Base-by-base conservation (phyloP, 1,140 invertebrate species). In the Zaprionus tsacasi region DNA sequence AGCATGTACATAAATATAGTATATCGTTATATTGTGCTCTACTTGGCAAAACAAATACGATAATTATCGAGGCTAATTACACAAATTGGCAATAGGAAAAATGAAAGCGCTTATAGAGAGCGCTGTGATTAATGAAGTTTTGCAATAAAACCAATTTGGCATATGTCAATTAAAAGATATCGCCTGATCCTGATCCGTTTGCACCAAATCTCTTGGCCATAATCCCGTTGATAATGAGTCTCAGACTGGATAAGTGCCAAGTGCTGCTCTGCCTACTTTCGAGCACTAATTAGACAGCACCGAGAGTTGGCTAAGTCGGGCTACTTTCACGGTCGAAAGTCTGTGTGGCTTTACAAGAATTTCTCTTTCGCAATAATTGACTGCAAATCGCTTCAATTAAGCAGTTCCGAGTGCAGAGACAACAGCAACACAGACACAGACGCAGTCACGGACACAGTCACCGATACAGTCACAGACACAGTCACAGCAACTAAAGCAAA, bases 331-430 rank as follows among this genome's bases (percentile, higher is more conserved):
- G 74, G 52, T 77, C 77, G 82, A 87, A 87, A 87, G 82, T 88
- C 77, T 75, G 60, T 65, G 78, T 60, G 60, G 38, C 27, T 66
- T 78, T 61, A 73, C 21, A 65, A 88, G 85, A 88, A 88, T 88
- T 88, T 89, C 85, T 88, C 85, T 88, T 88, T 89, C 81, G 81
- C 81, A 79, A 76, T 88, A 88, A 89, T 85, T 88, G 85, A 89
- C 85, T 76, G 79, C 61, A 88, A 88, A 89, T 88, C 85, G 70
- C 66, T 79, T 81, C 78, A 89, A 88, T 88, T 88, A 89, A 85
- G 69, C 64, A 89, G 71, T 57, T 78, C 77, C 69, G 60, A 86
- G 76, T 82, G 79, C 76, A 55, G 70, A 61, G 52, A 70, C 65
- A 61, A 67, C 68, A 38, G 52, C 64, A 74, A 69, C 52, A 67